Evolutionary conservation across 2,113 vertebrate species (phyloP).

Genomic region (Lathamus discolor): DNA sequence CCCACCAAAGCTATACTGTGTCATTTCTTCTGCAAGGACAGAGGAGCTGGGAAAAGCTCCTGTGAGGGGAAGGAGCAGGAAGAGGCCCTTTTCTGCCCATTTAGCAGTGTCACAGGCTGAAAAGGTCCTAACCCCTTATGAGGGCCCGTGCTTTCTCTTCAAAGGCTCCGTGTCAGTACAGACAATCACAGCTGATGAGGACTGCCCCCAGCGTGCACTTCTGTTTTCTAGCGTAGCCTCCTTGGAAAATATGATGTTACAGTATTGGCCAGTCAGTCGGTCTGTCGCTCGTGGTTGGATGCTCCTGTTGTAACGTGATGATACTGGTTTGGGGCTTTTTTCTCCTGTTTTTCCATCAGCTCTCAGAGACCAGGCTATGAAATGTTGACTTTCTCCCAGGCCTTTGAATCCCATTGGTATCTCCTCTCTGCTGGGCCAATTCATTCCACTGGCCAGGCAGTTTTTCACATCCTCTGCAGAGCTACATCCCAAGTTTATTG

Average conservation of each 20-base stretch:
- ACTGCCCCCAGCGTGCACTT: background rate
- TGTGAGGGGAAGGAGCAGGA: background rate
- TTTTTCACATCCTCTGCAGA: background rate
- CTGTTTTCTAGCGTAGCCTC: background rate
- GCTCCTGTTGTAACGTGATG: background rate
- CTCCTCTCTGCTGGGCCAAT: background rate
- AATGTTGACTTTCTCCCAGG: background rate
- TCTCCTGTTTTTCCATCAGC: background rate
- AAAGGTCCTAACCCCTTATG: fast-evolving
- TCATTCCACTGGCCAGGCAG: background rate
- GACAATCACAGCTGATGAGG: background rate
- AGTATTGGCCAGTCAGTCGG: background rate
- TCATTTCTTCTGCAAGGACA: background rate
- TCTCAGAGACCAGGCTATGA: background rate
- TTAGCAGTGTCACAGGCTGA: background rate
- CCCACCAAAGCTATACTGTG: background rate
- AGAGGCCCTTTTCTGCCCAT: background rate
- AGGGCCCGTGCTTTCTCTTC: background rate
- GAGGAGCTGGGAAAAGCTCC: background rate
- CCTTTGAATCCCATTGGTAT: background rate
- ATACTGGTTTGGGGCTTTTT: background rate
- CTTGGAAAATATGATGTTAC: background rate
- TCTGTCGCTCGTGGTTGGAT: background rate
- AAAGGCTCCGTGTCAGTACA: background rate
- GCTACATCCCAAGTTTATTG: background rate